phyloP scores from a whole-genome alignment of 2,113 vertebrate genomes.

The Papio anubis region DNA sequence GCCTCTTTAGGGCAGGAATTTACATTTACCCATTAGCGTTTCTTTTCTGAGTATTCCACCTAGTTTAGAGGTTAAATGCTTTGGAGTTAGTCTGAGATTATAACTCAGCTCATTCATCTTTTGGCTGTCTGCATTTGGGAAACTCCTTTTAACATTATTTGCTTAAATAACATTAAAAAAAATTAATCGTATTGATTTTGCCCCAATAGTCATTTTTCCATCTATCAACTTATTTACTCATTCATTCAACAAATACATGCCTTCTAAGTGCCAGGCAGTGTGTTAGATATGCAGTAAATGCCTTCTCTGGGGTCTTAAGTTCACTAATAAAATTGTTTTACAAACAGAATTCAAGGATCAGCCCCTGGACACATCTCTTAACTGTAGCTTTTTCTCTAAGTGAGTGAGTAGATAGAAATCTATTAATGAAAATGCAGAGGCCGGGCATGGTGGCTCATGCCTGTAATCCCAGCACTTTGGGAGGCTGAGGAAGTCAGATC shows the following conservation, averaged over 20 bases:
- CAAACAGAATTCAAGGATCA: not conserved
- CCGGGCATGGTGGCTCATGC: too few relatives aligned
- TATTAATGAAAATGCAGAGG: not conserved
- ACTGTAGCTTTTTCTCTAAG: not conserved
- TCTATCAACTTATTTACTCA: not conserved
- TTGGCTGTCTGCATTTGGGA: not conserved
- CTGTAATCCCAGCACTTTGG: not conserved
- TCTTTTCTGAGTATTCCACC: constrained; percentile 6
- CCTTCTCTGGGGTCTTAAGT: not conserved
- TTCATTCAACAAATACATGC: not conserved
- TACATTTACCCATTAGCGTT: not conserved
- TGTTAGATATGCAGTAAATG: not conserved
- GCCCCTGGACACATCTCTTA: not conserved
- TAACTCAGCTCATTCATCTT: not conserved
- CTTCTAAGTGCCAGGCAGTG: not conserved
- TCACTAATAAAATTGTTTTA: not conserved
- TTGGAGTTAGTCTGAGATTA: not conserved
- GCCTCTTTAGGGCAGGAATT: not conserved
- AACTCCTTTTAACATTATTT: not conserved
- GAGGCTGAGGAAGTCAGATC: too few relatives aligned
- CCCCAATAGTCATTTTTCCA: not conserved
- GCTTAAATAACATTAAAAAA: not conserved
- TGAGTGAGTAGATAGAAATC: not conserved
- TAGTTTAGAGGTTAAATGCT: not conserved
- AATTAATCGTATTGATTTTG: not conserved